A percentile compares a stretch with the other conserved stretches of the same genome.
Conservation (phyloP, 2,113 vertebrate genomes). For the Pangasianodon hypophthalmus region DNA sequence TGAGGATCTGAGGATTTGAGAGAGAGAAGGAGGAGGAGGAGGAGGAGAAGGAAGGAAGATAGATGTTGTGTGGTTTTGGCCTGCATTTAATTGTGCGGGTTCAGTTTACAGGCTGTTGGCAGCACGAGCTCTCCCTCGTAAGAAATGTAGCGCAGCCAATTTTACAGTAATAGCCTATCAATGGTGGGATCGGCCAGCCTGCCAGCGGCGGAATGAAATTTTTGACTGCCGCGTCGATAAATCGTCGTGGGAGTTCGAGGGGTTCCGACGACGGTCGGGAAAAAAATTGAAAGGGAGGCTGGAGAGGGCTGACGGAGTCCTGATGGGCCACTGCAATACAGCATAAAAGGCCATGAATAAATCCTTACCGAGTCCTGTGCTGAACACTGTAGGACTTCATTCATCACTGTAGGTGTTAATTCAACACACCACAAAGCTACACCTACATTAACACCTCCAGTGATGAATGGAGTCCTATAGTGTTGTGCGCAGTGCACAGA, state of each 20-base stretch:
- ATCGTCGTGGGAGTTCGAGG: background rate
- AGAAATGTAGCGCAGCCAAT: constrained; percentile 36
- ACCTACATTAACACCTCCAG: constrained; percentile 20
- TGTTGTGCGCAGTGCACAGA: background rate
- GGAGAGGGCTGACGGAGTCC: background rate
- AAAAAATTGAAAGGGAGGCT: background rate
- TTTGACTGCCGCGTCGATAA: constrained; percentile 16
- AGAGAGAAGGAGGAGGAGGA: background rate
- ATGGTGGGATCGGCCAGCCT: background rate
- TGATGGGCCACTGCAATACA: constrained; percentile 17
- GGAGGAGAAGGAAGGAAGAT: constrained; percentile 16
- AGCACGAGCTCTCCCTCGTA: constrained; percentile 1
- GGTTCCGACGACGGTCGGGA: background rate
- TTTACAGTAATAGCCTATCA: constrained; percentile 40
- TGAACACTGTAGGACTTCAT: background rate
- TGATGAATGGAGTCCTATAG: background rate
- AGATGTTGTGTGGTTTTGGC: constrained; percentile 28
- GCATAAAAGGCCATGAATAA: background rate
- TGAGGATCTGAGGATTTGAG: background rate
- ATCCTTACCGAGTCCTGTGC: background rate
- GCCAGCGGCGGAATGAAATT: constrained; percentile 9
- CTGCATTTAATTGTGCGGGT: constrained; percentile 26
- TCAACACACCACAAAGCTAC: background rate
- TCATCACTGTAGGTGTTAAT: constrained; percentile 14
- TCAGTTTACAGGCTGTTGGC: constrained; percentile 34